Evolutionary conservation across 1,140 invertebrate species (phyloP), one percentile per base, ranked within the genome.

Genomic region (Microplitis mediator): DNA sequence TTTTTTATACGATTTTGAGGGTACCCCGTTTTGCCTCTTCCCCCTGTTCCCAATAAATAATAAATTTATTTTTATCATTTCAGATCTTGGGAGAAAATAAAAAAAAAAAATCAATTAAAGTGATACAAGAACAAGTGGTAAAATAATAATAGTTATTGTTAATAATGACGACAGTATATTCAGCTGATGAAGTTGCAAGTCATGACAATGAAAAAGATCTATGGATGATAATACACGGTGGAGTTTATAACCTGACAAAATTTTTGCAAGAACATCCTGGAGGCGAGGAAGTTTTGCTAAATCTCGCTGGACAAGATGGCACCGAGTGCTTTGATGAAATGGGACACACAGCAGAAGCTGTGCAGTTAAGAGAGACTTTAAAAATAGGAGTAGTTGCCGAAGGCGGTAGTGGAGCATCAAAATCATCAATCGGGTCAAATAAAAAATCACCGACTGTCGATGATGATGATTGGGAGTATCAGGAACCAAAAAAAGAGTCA

Each of bases 301-400:
- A 94, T 75, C 90, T 92, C 74, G 93, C 90, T 2, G 94, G 94
- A 11, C 81, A 85, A 54, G 93, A 95, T 83, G 92, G 90, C 0
- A 95, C 93, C 4, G 88, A 90, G 69, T 89, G 91, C 71, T 97
- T 96, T 88, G 91, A 94, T 80, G 94, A 95, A 80, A 92, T 96
- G 68, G 95, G 95, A 0, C 95, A 97, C 86, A 93, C 92, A 14
- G 86, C 87, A 1, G 94, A 95, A 85, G 95, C 95, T 1, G 80
- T 90, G 63, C 89, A 91, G 56, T 88, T 95, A 82, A 90, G 94
- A 81, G 88, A 90, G 69, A 85, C 89, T 31, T 94, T 91, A 79
- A 87, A 88, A 62, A 90, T 95, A 64, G 95, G 95, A 52, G 90
- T 91, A 77, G 74, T 95, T 31, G 85, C 34, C 84, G 76, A 79